A percentile compares a stretch with the other conserved stretches of the same genome.
Conservation (phyloP, 1,140 invertebrate genomes). For the Lepidotrigona ventralis region DNA sequence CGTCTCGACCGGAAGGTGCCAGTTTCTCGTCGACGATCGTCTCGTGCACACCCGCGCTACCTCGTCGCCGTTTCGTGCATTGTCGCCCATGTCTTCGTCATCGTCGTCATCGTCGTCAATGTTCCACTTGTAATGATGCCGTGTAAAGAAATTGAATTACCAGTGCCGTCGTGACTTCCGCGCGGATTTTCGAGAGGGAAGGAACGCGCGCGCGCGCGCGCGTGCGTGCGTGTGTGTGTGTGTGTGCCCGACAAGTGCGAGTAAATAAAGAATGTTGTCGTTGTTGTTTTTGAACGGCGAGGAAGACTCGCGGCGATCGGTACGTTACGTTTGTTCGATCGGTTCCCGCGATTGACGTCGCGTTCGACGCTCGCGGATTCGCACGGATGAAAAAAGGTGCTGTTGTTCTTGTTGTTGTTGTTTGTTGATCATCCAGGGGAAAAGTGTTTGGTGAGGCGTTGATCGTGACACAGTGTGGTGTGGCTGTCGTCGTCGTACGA, state of each 20-base stretch:
- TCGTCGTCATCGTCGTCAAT: neutral
- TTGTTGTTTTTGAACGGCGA: neutral
- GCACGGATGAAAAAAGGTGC: constrained; percentile 1
- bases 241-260: neutral
- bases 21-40: constrained; percentile 75
- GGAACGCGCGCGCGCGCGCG: neutral
- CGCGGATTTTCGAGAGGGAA: neutral
- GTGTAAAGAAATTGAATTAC: constrained; percentile 37
- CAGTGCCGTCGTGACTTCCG: neutral
- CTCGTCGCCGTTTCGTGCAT: constrained; percentile 33
- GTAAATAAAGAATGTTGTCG: constrained; percentile 29
- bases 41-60: constrained; percentile 56
- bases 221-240: neutral
- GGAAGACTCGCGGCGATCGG: neutral
- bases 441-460: constrained; percentile 13
- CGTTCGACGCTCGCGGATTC: neutral
- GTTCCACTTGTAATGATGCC: neutral
- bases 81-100: neutral
- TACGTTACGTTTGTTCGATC: neutral
- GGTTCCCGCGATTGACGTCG: neutral
- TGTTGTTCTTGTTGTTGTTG: neutral
- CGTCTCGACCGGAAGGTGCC: constrained; percentile 75
- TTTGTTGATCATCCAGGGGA: neutral
- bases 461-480: neutral
- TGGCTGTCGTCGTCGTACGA: constrained; percentile 6